Evolutionary conservation across 2,797 vertebrate species (phyloP).

Genomic region (Taenioides sp.): DNA sequence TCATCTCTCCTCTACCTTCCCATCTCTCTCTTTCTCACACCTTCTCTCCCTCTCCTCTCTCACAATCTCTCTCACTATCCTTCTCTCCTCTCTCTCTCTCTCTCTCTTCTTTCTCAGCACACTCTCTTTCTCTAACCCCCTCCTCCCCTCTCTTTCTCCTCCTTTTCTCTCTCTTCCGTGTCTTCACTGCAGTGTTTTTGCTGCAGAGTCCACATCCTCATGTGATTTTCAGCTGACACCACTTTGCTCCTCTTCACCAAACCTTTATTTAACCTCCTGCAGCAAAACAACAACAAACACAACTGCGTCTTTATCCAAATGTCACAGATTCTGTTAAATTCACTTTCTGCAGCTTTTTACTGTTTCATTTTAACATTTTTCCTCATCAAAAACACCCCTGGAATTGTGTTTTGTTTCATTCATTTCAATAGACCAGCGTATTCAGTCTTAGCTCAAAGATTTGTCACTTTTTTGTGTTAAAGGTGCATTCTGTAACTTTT

Average conservation of each 20-base stretch:
- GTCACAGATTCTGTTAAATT: no score
- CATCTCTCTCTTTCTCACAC: not conserved
- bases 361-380: no score
- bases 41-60: not conserved
- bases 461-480: no score
- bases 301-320: not conserved
- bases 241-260: slow-evolving; percentile 26
- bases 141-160: not conserved
- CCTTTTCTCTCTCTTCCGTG: not conserved
- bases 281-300: slow-evolving; percentile 10
- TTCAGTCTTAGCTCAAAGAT: no score
- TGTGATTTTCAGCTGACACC: slow-evolving; percentile 55
- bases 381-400: no score
- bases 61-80: not conserved
- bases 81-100: not conserved
- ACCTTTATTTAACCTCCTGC: slow-evolving; percentile 4
- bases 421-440: no score
- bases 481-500: no score
- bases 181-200: slow-evolving; percentile 17
- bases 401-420: no score
- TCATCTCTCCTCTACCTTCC: no score
- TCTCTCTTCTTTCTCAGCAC: no score
- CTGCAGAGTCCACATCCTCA: slow-evolving; percentile 36
- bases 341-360: no score
- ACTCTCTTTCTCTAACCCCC: not conserved